A percentile compares a stretch with the other conserved stretches of the same genome.
Conservation (phyloP, 2,888 invertebrate species). For the Heteropelma amictum region DNA sequence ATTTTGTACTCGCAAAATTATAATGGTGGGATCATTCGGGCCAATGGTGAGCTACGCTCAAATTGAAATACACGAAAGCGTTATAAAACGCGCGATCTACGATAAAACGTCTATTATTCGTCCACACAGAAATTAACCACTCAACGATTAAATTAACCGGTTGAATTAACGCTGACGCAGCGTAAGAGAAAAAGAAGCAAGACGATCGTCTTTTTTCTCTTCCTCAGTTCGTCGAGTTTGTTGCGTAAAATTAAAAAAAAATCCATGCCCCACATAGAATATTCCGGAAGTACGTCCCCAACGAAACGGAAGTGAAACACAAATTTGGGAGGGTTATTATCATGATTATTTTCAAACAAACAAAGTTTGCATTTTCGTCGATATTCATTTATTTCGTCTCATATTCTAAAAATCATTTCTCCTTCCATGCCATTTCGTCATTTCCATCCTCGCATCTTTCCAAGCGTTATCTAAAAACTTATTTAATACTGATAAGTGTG, state of each 20-base stretch:
- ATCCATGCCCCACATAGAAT: no score
- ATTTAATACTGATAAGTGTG: neutral
- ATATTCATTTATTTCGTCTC: neutral
- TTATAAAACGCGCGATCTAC: neutral
- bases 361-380: neutral
- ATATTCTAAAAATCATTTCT: neutral
- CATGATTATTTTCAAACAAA: neutral
- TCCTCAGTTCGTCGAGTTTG: neutral
- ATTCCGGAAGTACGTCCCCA: no score
- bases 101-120: neutral
- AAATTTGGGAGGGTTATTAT: no score
- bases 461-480: neutral
- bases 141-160: slow-evolving; percentile 16
- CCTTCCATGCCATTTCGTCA: no score
- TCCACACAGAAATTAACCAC: slow-evolving; percentile 19
- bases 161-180: slow-evolving; percentile 15
- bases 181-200: neutral
- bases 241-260: no score
- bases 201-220: neutral
- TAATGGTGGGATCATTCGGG: neutral
- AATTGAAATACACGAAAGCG: neutral
- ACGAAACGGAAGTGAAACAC: no score
- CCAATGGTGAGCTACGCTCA: neutral
- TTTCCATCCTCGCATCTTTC: no score
- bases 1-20: no score